phyloP scores from a whole-genome alignment of 1,140 invertebrate genomes.

The Meloidogyne chitwoodi region DNA sequence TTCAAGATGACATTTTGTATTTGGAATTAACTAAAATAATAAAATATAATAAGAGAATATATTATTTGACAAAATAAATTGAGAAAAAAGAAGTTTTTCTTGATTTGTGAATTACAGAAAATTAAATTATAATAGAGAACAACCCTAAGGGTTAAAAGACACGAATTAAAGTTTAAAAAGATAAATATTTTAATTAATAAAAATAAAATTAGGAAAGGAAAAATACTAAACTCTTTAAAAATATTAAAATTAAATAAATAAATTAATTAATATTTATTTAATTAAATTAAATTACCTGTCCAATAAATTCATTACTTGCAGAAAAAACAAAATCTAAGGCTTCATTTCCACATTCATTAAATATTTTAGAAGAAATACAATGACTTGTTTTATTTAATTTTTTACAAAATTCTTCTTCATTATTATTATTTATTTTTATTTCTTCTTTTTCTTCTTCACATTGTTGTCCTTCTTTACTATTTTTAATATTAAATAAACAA shows the following conservation, averaged over 20 bases:
- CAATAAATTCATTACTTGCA: constrained; percentile 45
- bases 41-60: too few relatives aligned
- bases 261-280: background rate
- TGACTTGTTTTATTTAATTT: constrained; percentile 9
- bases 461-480: background rate
- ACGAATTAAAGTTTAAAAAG: too few relatives aligned
- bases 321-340: constrained; percentile 44
- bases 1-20: constrained; percentile 26
- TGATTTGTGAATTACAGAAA: too few relatives aligned
- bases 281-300: background rate
- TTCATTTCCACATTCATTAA: constrained; percentile 37
- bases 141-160: too few relatives aligned
- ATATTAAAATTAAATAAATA: background rate
- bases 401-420: background rate
- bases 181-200: too few relatives aligned
- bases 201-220: too few relatives aligned
- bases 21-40: background rate
- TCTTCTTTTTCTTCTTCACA: background rate
- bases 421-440: background rate
- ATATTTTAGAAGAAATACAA: constrained; percentile 33
- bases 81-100: too few relatives aligned
- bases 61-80: too few relatives aligned
- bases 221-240: background rate
- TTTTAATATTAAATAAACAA: background rate
- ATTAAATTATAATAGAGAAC: too few relatives aligned